Evolutionary conservation across 64 coral and sea anemone species (phyloP).

Genomic region (Astreopora myriophthalma): DNA sequence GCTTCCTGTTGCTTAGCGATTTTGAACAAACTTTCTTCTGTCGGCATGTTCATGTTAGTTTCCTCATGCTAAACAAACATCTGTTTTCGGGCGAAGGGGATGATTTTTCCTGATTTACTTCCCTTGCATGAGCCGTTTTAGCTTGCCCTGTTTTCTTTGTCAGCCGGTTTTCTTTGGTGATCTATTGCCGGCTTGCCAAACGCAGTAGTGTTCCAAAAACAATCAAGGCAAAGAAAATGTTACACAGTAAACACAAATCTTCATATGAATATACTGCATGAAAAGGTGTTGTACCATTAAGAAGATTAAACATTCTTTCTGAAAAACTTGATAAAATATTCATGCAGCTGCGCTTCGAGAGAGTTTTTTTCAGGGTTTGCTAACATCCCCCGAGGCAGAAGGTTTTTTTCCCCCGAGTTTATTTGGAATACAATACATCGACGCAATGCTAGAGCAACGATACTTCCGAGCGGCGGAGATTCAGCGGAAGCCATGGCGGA

Average conservation of each 20-base stretch:
- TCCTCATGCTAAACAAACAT: conserved; percentile 52
- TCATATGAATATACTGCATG: conserved; percentile 53
- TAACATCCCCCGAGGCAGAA: conserved; percentile 62
- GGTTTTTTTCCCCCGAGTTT: background rate
- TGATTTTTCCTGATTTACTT: conserved; percentile 1
- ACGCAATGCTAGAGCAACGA: background rate
- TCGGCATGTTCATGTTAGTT: conserved; percentile 63
- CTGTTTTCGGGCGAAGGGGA: conserved; percentile 34
- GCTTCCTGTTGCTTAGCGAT: conserved; percentile 68
- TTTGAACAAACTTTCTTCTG: conserved; percentile 43
- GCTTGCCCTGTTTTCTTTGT: background rate
- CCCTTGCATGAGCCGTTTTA: background rate
- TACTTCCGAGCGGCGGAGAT: background rate
- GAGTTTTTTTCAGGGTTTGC: conserved; percentile 37
- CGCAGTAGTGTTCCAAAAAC: conserved; percentile 54
- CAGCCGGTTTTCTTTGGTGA: conserved; percentile 8
- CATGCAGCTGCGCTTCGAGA: conserved; percentile 65
- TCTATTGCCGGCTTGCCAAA: conserved; percentile 18
- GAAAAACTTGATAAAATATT: conserved; percentile 85
- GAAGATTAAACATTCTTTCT: conserved; percentile 82
- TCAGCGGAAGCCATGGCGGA: background rate
- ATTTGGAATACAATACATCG: conserved; percentile 24
- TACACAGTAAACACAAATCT: conserved; percentile 65
- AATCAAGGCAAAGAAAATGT: conserved; percentile 26
- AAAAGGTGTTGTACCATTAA: conserved; percentile 83